Conservation (phyloP, 30 jellyfish, hydroid and myxozoan genomes). For the Phacellophora camtschatica region DNA sequence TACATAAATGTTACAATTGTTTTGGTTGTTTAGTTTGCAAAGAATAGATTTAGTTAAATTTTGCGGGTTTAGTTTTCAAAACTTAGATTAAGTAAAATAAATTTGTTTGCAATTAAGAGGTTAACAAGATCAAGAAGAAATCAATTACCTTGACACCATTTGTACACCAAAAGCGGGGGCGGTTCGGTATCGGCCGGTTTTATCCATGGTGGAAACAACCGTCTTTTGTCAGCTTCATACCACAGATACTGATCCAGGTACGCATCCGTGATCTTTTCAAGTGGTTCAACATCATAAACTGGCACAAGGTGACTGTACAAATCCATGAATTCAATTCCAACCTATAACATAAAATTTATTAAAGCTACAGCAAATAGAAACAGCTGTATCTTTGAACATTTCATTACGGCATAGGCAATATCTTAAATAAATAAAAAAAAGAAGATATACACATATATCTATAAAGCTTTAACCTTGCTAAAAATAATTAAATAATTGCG, state of each 20-base stretch:
- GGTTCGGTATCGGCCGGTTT: conserved; percentile 99
- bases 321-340: conserved; percentile 99
- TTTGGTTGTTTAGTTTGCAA: no score
- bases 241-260: conserved; percentile 98
- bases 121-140: not conserved
- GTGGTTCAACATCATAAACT: conserved; percentile 98
- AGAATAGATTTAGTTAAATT: not conserved
- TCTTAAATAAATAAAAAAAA: no score
- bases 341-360: conserved; percentile 40
- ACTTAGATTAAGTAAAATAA: no score
- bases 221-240: conserved; percentile 98
- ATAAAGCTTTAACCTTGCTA: no score
- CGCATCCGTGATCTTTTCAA: conserved; percentile 99
- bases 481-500: no score
- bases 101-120: no score
- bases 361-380: no score
- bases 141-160: conserved; percentile 97
- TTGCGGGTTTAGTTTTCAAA: no score
- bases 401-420: no score
- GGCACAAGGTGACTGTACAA: conserved; percentile 99
- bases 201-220: conserved; percentile 99
- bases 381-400: no score
- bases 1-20: no score
- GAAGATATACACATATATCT: no score
- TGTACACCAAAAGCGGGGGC: conserved; percentile 96